Evolutionary conservation across 2,888 invertebrate species (phyloP).

Genomic region (Marronus borbonicus): DNA sequence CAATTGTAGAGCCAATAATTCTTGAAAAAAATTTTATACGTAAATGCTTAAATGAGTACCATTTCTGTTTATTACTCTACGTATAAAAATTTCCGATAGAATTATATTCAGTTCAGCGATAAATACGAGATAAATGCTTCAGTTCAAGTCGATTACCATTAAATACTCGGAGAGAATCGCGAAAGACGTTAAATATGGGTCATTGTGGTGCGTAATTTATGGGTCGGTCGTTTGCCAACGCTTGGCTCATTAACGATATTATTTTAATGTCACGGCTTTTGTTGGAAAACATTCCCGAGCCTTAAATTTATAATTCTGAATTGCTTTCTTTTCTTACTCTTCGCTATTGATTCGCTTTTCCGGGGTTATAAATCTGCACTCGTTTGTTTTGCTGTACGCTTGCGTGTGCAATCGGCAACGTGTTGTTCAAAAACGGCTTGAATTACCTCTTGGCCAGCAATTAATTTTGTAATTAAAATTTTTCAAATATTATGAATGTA

Average conservation of each 20-base stretch:
- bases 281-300: constrained; percentile 57
- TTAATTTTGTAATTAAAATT: constrained; percentile 43
- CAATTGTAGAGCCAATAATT: too few relatives aligned
- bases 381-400: constrained; percentile 50
- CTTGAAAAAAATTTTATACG: too few relatives aligned
- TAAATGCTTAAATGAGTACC: too few relatives aligned
- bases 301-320: constrained; percentile 59
- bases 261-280: constrained; percentile 57
- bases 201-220: constrained; percentile 62
- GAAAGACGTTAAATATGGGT: constrained; percentile 60
- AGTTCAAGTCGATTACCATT: constrained; percentile 15
- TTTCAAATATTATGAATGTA: constrained; percentile 36
- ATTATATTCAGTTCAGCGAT: background rate
- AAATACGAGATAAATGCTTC: background rate
- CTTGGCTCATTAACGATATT: constrained; percentile 61
- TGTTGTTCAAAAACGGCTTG: constrained; percentile 19
- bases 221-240: constrained; percentile 60
- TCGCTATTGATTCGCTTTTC: constrained; percentile 56
- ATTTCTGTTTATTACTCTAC: too few relatives aligned
- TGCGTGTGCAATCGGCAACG: constrained; percentile 30
- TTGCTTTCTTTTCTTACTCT: constrained; percentile 54
- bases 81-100: too few relatives aligned
- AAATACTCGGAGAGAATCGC: constrained; percentile 13
- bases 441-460: constrained; percentile 19
- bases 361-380: constrained; percentile 58